A percentile compares a stretch with the other conserved stretches of the same genome.
Conservation (phyloP, 2,888 invertebrate genomes). For the Euzetes globulus region DNA sequence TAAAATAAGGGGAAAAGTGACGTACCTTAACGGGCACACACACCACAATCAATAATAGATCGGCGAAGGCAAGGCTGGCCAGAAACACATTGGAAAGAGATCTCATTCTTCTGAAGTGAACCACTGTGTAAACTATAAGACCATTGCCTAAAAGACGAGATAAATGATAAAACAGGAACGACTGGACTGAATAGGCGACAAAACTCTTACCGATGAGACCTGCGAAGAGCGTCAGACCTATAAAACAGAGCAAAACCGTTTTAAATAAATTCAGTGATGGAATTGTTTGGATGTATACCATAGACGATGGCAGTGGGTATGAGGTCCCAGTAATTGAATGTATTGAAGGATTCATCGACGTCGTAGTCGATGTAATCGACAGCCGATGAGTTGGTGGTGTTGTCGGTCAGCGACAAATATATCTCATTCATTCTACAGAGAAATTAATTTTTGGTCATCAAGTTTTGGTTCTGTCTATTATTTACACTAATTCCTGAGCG, state of each 20-base stretch:
- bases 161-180: not conserved
- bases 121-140: conserved; percentile 56
- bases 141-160: conserved; percentile 50
- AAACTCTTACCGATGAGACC: not conserved
- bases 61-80: conserved; percentile 61
- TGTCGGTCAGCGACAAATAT: not conserved
- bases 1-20: no score
- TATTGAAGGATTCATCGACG: not conserved
- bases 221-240: conserved; percentile 4
- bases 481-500: not conserved
- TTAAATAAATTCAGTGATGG: not conserved
- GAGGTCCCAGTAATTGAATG: conserved; percentile 27
- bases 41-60: conserved; percentile 60
- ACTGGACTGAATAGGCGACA: not conserved
- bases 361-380: conserved; percentile 27
- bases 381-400: not conserved
- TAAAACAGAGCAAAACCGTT: not conserved
- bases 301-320: conserved; percentile 50
- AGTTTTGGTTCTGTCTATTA: not conserved
- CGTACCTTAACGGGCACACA: conserved; percentile 65
- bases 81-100: conserved; percentile 59
- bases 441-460: not conserved
- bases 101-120: conserved; percentile 53
- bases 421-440: not conserved
- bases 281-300: conserved; percentile 47